These are phyloP conservation scores for Montifringilla adamsi DNA, from an alignment of 2,113 vertebrate genomes.

Conservation along the genomic window DNA sequence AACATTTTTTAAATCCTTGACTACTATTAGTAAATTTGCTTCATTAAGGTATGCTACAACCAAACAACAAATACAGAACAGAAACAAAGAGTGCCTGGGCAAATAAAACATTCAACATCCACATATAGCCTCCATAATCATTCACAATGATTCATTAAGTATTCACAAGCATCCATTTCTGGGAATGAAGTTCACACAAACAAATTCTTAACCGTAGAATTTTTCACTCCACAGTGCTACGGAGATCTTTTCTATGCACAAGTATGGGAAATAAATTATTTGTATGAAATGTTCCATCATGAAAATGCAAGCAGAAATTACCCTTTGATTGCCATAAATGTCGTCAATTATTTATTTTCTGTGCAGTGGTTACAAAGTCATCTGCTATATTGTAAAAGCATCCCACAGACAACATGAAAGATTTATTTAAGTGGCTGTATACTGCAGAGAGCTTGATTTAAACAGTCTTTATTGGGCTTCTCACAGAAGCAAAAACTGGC, in stretches of 20 bases:
- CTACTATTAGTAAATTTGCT: background rate
- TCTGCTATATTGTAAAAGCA: constrained; percentile 42
- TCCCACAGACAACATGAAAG: constrained; percentile 59
- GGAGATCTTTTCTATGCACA: background rate
- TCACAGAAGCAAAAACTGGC: constrained; percentile 52
- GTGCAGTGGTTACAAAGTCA: constrained; percentile 26
- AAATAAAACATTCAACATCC: background rate
- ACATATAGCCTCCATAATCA: background rate
- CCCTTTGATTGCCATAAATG: background rate
- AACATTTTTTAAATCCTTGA: background rate
- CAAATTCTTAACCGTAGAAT: background rate
- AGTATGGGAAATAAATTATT: background rate
- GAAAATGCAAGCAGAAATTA: background rate
- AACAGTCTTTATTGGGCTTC: constrained; percentile 39
- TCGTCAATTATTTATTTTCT: constrained; percentile 49
- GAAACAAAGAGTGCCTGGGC: background rate
- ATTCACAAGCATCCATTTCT: background rate
- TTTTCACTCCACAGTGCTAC: background rate
- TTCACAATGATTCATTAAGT: background rate
- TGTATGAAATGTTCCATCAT: background rate
- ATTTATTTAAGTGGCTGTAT: constrained; percentile 62
- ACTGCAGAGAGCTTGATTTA: constrained; percentile 54
- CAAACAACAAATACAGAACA: background rate
- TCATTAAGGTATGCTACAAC: background rate
- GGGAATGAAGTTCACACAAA: background rate